Evolutionary conservation across 53 echinoderm and acorn worm genomes (phyloP).

Genomic region (Glandiceps talaboti): DNA sequence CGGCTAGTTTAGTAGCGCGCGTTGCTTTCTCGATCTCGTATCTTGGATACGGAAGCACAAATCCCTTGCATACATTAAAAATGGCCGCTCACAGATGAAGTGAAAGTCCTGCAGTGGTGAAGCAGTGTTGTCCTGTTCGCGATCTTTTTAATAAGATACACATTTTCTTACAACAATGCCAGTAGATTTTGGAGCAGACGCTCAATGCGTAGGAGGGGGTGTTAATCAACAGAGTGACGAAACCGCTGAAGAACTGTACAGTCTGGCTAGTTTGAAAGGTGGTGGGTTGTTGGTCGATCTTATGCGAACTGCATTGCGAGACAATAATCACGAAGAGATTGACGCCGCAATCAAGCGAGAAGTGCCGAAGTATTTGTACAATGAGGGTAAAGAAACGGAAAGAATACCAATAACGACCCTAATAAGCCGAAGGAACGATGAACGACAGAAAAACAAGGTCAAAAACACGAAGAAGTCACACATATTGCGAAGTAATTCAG

Average conservation of each 20-base stretch:
- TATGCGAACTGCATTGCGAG: slow-evolving; percentile 29
- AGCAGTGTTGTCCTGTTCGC: too few relatives aligned
- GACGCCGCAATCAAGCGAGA: slow-evolving; percentile 49
- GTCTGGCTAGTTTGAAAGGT: slow-evolving; percentile 47
- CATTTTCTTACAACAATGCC: too few relatives aligned
- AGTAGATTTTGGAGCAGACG: too few relatives aligned
- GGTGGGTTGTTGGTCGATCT: slow-evolving; percentile 65
- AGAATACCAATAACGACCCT: slow-evolving; percentile 45
- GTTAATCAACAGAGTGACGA: too few relatives aligned
- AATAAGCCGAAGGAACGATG: slow-evolving; percentile 41
- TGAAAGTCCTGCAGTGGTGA: too few relatives aligned
- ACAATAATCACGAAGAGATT: slow-evolving; percentile 24
- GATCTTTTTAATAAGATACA: too few relatives aligned
- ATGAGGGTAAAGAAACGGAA: slow-evolving; percentile 38
- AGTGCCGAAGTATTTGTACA: slow-evolving; percentile 25
- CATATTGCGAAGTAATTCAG: not conserved
- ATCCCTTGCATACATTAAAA: too few relatives aligned
- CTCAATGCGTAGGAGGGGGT: too few relatives aligned
- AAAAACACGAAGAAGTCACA: not conserved
- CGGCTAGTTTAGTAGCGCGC: too few relatives aligned
- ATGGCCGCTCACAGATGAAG: too few relatives aligned
- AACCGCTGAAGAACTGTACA: slow-evolving; percentile 20
- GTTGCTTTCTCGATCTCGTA: too few relatives aligned
- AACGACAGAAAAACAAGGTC: not conserved
- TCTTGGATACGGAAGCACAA: too few relatives aligned